phyloP scores from a whole-genome alignment of 2,113 vertebrate species.

The Sialia sialis region DNA sequence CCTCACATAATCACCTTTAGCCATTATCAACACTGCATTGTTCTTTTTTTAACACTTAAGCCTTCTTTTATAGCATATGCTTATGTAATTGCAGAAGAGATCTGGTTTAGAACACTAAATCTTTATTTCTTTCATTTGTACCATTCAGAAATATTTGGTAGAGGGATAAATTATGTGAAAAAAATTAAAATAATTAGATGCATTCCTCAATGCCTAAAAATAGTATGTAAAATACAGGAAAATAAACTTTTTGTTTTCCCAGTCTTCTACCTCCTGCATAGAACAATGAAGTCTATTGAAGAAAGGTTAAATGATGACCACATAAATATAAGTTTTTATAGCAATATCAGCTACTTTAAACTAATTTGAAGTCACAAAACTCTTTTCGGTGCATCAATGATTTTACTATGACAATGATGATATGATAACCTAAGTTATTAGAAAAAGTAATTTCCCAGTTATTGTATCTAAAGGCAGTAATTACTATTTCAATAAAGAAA shows the following conservation, averaged over 20 bases:
- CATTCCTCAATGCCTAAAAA: background rate
- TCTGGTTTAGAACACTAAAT: background rate
- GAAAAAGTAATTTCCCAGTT: conserved; percentile 70
- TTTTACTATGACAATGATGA: conserved; percentile 46
- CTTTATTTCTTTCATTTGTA: background rate
- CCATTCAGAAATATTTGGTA: background rate
- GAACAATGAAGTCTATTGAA: background rate
- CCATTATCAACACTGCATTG: background rate
- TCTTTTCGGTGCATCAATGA: conserved; percentile 20
- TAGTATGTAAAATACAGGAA: background rate
- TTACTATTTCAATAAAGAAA: conserved; percentile 77
- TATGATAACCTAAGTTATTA: conserved; percentile 68
- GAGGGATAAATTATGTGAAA: background rate
- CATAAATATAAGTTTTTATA: background rate
- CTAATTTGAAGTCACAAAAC: conserved; percentile 25
- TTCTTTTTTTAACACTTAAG: conserved; percentile 18
- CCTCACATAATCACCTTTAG: background rate
- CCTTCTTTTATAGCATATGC: background rate
- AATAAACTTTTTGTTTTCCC: background rate
- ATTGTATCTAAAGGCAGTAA: conserved; percentile 71
- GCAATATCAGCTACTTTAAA: background rate
- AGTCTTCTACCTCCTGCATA: background rate
- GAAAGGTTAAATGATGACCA: background rate
- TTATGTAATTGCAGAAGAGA: background rate
- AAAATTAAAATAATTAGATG: background rate